Base-by-base conservation (phyloP, 2,113 vertebrate species). In the Heterotis niloticus region DNA sequence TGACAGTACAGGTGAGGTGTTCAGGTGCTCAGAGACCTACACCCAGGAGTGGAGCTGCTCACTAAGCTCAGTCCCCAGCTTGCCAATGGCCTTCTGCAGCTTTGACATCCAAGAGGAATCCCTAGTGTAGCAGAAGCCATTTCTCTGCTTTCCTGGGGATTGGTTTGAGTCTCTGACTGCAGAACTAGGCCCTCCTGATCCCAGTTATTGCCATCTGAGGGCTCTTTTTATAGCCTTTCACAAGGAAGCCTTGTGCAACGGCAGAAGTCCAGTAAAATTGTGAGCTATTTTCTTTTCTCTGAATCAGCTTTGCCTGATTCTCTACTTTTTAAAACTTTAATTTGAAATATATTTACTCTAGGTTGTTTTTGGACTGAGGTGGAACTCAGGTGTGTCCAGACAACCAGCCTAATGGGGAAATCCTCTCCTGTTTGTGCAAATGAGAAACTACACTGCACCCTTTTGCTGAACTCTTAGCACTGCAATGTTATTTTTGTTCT, bases 41-140 rank as follows among this genome's bases (percentile, higher is more conserved):
- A n/a, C 1, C 10, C 24, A 11, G 24, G 20, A 24, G 13, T 2
- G 11, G 26, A n/a, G 24, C 5, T 64, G 82, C 89, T 90, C 80
- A 94, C 92, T 90, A 77, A 92, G 91, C 77, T 91, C 84, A 20
- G 82, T 79, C 87, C 94, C 92, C 81, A 93, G 85, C 71, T 88
- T 79, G 62, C 81, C 80, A 74, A 92, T 92, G 44, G 88, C 89
- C 7, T 89, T 78, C 71, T 75, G 82, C n/a, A 94, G 88, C 85
- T 94, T 88, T 0, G 78, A 93, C 78, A 0, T 82, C 78, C 12
- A 89, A 86, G 74, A 94, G 87, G 81, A 84, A 94, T 20, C 85
- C 85, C 60, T 81, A 80, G 44, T n/a, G 9, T 9, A 11, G 78
- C 65, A 12, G 70, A n/a, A n/a, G 29, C 23, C 76, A 67, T 67